phyloP scores from a whole-genome alignment of 2,888 invertebrate species.

The Drosophila testacea region DNA sequence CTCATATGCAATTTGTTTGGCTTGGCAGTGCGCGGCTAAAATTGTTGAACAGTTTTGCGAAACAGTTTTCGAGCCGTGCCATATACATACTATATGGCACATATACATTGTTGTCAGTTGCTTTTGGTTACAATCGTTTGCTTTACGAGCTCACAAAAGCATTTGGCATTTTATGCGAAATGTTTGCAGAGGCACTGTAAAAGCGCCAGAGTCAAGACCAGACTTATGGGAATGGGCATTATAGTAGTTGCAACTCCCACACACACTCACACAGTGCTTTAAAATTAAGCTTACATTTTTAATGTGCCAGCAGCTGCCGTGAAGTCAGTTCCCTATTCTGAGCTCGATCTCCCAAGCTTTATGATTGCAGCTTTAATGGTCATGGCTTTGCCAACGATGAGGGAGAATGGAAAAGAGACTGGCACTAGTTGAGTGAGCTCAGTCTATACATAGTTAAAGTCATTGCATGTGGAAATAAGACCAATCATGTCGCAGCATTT shows the following conservation, averaged over 20 bases:
- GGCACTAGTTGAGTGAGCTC: slow-evolving; percentile 40
- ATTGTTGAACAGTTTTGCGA: slow-evolving; percentile 59
- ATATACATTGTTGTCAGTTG: slow-evolving; percentile 60
- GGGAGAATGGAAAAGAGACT: background rate
- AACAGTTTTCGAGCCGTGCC: slow-evolving; percentile 45
- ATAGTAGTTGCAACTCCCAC: slow-evolving; percentile 13
- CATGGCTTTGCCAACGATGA: slow-evolving; percentile 31
- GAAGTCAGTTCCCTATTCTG: slow-evolving; percentile 26
- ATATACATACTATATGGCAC: background rate
- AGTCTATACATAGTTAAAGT: slow-evolving; percentile 20
- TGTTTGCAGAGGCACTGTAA: slow-evolving; percentile 55
- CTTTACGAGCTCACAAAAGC: slow-evolving; percentile 71
- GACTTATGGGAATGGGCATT: slow-evolving; percentile 50
- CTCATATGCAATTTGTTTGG: slow-evolving; percentile 75
- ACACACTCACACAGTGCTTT: slow-evolving; percentile 34
- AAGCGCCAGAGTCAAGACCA: slow-evolving; percentile 34
- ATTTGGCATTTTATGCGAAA: slow-evolving; percentile 75
- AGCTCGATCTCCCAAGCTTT: slow-evolving; percentile 40
- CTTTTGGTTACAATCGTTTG: slow-evolving; percentile 68
- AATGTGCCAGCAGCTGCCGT: slow-evolving; percentile 48
- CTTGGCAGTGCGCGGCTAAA: slow-evolving; percentile 43
- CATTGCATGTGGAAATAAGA: slow-evolving; percentile 36
- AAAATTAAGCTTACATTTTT: slow-evolving; percentile 72
- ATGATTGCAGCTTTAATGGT: slow-evolving; percentile 66
- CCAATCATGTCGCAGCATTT: slow-evolving; percentile 47